Percentiles rank a stretch among this genome's conserved stretches.
Conservation (phyloP, 2,888 invertebrate genomes). For the Bombylius major region DNA sequence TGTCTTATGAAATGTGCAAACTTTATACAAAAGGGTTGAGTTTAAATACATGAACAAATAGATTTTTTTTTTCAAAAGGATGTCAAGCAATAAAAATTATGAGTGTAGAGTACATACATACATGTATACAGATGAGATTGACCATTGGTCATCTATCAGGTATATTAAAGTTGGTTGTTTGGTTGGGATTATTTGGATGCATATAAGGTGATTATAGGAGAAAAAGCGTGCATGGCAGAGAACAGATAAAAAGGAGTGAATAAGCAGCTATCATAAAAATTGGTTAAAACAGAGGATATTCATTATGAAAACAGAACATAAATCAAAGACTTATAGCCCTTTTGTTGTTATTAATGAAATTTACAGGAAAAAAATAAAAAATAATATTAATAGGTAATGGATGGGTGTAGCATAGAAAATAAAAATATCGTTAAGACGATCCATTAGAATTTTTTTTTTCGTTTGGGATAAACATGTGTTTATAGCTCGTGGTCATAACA, state of each 20-base stretch:
- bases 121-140: background rate
- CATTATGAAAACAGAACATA: slow-evolving; percentile 7
- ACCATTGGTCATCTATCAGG: slow-evolving; percentile 8
- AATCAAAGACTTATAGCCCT: slow-evolving; percentile 11
- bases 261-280: background rate
- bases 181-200: background rate
- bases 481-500: slow-evolving; percentile 13
- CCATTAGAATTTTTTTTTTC: background rate
- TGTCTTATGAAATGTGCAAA: background rate
- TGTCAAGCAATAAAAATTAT: too few species aligned
- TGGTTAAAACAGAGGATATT: slow-evolving; percentile 1
- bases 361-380: too few species aligned
- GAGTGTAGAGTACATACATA: too few species aligned
- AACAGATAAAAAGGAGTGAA: slow-evolving; percentile 7
- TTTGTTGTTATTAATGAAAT: background rate
- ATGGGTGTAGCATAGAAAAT: too few species aligned
- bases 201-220: slow-evolving; percentile 7
- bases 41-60: background rate
- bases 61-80: slow-evolving; percentile 1
- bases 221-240: slow-evolving; percentile 5
- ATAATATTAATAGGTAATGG: too few species aligned
- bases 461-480: slow-evolving; percentile 4
- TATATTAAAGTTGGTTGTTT: background rate
- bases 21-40: background rate
- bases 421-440: background rate